phyloP scores from a whole-genome alignment of 64 coral and sea anemone species.

The Hydrozoanthus tunicans region DNA sequence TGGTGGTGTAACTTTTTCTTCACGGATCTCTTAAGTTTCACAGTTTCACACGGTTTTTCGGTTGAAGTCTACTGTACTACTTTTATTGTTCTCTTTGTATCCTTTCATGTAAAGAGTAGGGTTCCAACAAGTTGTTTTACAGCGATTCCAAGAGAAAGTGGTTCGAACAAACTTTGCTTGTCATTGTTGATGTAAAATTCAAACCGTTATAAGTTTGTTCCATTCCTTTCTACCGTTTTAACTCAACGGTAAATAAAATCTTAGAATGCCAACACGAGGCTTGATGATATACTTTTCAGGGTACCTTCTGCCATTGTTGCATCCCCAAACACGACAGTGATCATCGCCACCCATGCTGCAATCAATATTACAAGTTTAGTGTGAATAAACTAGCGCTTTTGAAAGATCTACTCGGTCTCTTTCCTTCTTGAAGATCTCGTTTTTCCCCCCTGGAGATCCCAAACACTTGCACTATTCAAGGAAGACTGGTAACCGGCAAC shows the following conservation, averaged over 20 bases:
- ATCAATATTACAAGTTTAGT: background rate
- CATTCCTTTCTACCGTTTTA: background rate
- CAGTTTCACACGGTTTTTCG: background rate
- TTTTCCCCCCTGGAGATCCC: too few relatives aligned
- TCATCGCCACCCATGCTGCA: slow-evolving; percentile 1
- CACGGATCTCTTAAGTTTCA: background rate
- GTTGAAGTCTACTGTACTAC: background rate
- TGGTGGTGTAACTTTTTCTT: background rate
- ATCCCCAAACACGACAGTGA: slow-evolving; percentile 17
- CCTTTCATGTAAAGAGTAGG: slow-evolving; percentile 28
- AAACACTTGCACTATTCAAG: too few relatives aligned
- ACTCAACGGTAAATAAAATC: slow-evolving; percentile 14
- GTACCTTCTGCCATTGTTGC: slow-evolving; percentile 12
- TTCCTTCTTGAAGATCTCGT: too few relatives aligned
- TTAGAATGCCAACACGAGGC: background rate
- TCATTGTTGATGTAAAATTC: slow-evolving; percentile 19
- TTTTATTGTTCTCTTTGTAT: slow-evolving; percentile 20
- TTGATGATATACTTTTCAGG: slow-evolving; percentile 17
- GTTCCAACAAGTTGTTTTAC: background rate
- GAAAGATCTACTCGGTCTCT: too few relatives aligned
- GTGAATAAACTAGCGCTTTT: too few relatives aligned
- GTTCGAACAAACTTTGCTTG: slow-evolving; percentile 23
- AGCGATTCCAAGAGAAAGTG: slow-evolving; percentile 29
- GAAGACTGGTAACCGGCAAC: too few relatives aligned
- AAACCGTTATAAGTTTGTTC: slow-evolving; percentile 20